These are phyloP conservation scores for Polyommatus iphigenia DNA, from an alignment of 2,888 invertebrate genomes.

Conservation along the genomic window DNA sequence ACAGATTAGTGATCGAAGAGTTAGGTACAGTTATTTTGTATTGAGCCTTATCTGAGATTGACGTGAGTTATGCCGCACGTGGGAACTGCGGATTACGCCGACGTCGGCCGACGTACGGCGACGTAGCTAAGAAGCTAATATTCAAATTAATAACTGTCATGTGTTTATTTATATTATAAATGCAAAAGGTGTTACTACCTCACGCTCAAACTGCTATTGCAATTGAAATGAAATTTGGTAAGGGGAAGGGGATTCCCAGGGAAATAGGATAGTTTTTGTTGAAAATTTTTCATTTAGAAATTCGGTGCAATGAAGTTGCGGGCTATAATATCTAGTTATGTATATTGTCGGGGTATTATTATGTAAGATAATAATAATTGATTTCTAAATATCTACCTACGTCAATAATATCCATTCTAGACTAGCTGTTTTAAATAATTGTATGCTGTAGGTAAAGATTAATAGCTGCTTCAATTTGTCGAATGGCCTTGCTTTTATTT, in stretches of 20 bases:
- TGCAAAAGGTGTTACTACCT: not conserved
- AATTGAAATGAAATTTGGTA: too few species aligned
- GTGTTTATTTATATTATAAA: not conserved
- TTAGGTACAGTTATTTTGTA: constrained; percentile 72
- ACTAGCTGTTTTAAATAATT: constrained; percentile 19
- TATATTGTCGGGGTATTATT: not conserved
- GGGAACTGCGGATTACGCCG: constrained; percentile 73
- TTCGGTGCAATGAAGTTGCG: too few species aligned
- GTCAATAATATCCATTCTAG: constrained; percentile 20
- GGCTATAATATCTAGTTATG: too few species aligned
- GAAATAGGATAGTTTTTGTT: not conserved
- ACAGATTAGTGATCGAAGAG: too few species aligned
- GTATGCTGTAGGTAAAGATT: not conserved
- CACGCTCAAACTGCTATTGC: too few species aligned
- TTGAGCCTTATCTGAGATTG: constrained; percentile 70
- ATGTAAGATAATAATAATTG: not conserved
- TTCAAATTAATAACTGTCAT: not conserved
- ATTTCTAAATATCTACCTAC: not conserved
- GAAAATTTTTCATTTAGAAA: too few species aligned
- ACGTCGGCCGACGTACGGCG: constrained; percentile 70
- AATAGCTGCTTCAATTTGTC: constrained; percentile 16
- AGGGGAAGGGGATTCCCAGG: too few species aligned
- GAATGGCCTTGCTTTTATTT: constrained; percentile 26
- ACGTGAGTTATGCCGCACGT: constrained; percentile 61
- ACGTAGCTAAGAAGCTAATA: constrained; percentile 27